Percentiles rank a stretch among this genome's conserved stretches.
These are phyloP conservation scores for Andrena haemorrhoa DNA, from an alignment of 2,888 invertebrate species.

Conservation along the genomic window DNA sequence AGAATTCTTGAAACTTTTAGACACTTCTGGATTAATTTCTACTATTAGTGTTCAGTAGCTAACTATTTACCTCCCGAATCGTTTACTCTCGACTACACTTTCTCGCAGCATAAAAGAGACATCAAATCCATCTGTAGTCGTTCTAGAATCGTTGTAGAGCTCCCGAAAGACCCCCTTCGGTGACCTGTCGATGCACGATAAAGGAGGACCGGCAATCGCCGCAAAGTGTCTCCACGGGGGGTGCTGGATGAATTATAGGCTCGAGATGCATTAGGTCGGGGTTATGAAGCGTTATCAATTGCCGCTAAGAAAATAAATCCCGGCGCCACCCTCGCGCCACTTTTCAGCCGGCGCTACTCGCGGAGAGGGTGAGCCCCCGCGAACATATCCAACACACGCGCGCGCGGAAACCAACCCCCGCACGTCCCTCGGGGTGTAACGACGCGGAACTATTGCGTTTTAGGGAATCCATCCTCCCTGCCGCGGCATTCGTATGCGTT, in stretches of 20 bases:
- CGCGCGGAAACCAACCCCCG: constrained; percentile 28
- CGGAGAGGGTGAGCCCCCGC: constrained; percentile 33
- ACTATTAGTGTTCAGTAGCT: not conserved
- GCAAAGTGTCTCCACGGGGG: constrained; percentile 16
- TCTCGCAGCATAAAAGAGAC: not conserved
- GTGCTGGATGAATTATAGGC: constrained; percentile 54
- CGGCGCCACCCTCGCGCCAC: constrained; percentile 40
- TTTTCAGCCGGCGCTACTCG: constrained; percentile 43
- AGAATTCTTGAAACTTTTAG: too few relatives aligned
- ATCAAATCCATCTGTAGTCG: not conserved
- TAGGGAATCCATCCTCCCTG: constrained; percentile 52
- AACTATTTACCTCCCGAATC: not conserved
- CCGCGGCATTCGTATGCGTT: constrained; percentile 61
- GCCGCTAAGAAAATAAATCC: constrained; percentile 69
- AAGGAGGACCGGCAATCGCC: constrained; percentile 12
- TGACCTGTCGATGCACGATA: constrained; percentile 12
- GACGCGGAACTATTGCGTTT: constrained; percentile 73
- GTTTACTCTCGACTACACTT: not conserved
- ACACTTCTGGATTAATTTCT: too few relatives aligned
- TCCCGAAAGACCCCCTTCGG: not conserved
- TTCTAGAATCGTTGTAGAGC: not conserved
- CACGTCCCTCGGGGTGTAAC: constrained; percentile 53
- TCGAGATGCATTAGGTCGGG: constrained; percentile 57
- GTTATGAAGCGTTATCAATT: constrained; percentile 70
- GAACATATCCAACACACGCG: constrained; percentile 31